These are phyloP conservation scores for Cyprinodon diabolis DNA, from an alignment of 2,797 vertebrate species.

Conservation along the genomic window DNA sequence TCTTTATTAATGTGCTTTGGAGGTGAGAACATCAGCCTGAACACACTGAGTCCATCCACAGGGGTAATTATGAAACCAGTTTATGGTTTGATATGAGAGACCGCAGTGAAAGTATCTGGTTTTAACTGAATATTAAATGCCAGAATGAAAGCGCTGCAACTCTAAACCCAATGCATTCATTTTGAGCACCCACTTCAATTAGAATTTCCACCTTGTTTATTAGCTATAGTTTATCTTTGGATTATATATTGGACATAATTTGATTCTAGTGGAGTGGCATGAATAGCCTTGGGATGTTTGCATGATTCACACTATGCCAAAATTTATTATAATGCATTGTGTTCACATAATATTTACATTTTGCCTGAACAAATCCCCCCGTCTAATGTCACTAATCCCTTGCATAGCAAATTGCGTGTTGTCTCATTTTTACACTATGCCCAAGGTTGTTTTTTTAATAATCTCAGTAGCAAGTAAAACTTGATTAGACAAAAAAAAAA, in stretches of 20 bases:
- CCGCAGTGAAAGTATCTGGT: not conserved
- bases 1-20: too few species aligned
- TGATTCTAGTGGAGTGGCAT: slow-evolving; percentile 72
- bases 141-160: not conserved
- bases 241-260: slow-evolving; percentile 81
- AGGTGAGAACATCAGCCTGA: too few species aligned
- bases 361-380: slow-evolving; percentile 70
- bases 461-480: slow-evolving; percentile 75
- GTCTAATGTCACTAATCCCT: slow-evolving; percentile 77
- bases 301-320: slow-evolving; percentile 71
- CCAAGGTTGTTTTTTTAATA: slow-evolving; percentile 75
- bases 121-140: not conserved
- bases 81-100: too few species aligned
- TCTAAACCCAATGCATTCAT: not conserved
- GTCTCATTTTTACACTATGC: slow-evolving; percentile 70
- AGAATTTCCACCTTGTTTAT: not conserved
- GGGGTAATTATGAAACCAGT: too few species aligned
- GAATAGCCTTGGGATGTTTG: slow-evolving; percentile 79
- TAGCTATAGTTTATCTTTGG: slow-evolving; percentile 68
- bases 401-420: slow-evolving; percentile 67
- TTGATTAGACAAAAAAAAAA: slow-evolving; percentile 70
- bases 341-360: slow-evolving; percentile 65
- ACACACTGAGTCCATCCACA: too few species aligned
- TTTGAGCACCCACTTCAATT: not conserved
- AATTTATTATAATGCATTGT: slow-evolving; percentile 77